Evolutionary conservation across 92 coral and sea anemone genomes (phyloP).

Genomic region (Anthopleura xanthogrammica): DNA sequence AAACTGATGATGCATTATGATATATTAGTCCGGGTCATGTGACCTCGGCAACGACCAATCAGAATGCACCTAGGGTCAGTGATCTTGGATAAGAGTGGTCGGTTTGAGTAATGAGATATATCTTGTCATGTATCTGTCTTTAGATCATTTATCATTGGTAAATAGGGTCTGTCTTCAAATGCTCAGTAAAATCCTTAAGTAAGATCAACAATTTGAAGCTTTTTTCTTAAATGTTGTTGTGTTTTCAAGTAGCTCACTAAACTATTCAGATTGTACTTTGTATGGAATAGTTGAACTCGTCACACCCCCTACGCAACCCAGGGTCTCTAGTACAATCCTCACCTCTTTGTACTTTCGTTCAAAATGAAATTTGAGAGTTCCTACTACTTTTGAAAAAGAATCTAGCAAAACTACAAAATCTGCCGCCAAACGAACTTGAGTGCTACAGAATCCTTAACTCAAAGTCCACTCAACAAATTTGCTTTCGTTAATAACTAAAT

Average conservation of each 20-base stretch:
- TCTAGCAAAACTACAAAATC: too few relatives aligned
- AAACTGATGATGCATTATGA: slow-evolving; percentile 77
- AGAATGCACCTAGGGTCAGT: slow-evolving; percentile 24
- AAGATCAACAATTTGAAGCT: neutral
- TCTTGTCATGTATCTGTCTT: slow-evolving; percentile 24
- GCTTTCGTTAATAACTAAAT: too few relatives aligned
- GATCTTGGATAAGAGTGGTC: slow-evolving; percentile 25
- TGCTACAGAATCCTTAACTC: too few relatives aligned
- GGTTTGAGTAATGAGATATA: slow-evolving; percentile 12
- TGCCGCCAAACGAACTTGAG: too few relatives aligned
- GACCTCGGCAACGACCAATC: slow-evolving; percentile 62
- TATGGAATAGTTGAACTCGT: too few relatives aligned
- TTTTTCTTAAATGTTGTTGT: neutral
- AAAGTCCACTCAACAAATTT: too few relatives aligned
- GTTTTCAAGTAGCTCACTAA: too few relatives aligned
- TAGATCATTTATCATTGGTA: slow-evolving; percentile 29
- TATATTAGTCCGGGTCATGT: slow-evolving; percentile 77
- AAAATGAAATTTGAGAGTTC: neutral
- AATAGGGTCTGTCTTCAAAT: slow-evolving; percentile 29
- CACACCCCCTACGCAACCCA: neutral
- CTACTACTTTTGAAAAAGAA: too few relatives aligned
- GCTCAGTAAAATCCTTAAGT: slow-evolving; percentile 11
- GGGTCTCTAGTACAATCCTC: neutral
- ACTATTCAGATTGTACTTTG: too few relatives aligned
- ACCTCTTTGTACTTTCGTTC: neutral